Percentiles rank a stretch among this genome's conserved stretches.
These are phyloP conservation scores for Suncus etruscus DNA, from an alignment of 2,113 vertebrate species.

Conservation along the genomic window DNA sequence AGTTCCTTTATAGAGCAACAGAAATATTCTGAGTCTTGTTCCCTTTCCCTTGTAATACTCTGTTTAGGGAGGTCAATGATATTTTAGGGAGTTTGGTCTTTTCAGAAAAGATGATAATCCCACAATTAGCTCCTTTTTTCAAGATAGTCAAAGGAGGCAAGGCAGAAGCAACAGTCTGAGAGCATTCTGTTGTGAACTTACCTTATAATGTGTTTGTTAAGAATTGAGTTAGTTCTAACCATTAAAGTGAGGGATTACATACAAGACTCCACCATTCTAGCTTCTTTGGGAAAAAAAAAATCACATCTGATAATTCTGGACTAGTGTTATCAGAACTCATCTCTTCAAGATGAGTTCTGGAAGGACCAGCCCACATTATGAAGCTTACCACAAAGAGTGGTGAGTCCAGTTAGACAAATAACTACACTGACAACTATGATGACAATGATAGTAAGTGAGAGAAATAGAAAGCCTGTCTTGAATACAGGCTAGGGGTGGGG, in stretches of 20 bases:
- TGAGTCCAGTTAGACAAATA: too few species aligned
- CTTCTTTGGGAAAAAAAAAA: slow-evolving; percentile 25
- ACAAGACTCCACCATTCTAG: slow-evolving; percentile 34
- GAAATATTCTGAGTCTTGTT: not conserved
- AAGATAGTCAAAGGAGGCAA: not conserved
- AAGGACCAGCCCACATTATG: too few species aligned
- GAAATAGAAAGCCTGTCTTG: too few species aligned
- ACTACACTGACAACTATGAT: too few species aligned
- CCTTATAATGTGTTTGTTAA: slow-evolving; percentile 11
- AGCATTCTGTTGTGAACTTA: not conserved
- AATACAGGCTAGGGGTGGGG: too few species aligned
- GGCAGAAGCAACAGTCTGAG: not conserved
- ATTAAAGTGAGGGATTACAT: slow-evolving; percentile 44
- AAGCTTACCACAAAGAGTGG: too few species aligned
- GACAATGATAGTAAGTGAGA: too few species aligned
- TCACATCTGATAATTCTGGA: not conserved
- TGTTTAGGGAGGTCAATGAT: not conserved
- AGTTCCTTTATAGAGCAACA: not conserved
- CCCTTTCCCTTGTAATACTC: not conserved
- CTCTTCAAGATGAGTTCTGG: too few species aligned
- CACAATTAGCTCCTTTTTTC: not conserved
- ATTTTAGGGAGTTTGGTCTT: not conserved
- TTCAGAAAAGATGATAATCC: not conserved
- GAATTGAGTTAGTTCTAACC: slow-evolving; percentile 1
- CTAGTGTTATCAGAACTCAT: not conserved